Percentiles rank a stretch among this genome's conserved stretches.
Evolutionary conservation across 2,113 vertebrate species (phyloP).

Genomic region (Etia nguti): DNA sequence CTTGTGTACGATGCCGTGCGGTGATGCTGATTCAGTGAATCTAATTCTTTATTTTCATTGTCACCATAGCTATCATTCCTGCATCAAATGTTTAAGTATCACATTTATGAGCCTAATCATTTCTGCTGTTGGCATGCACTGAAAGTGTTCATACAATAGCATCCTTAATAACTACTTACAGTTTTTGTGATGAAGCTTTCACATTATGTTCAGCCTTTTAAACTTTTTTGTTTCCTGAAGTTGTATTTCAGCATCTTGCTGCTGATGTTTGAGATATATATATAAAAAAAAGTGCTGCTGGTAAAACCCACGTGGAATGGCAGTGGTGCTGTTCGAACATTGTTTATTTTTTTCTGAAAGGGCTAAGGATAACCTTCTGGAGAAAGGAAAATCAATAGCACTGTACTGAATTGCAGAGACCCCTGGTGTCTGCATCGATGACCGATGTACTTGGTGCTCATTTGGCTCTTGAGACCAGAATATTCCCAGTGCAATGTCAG

Average conservation of each 20-base stretch:
- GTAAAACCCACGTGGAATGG: not conserved
- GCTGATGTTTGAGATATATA: not conserved
- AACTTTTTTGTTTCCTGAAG: not conserved
- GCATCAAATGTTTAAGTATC: not conserved
- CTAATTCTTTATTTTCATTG: not conserved
- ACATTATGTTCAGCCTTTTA: not conserved
- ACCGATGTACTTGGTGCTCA: not conserved
- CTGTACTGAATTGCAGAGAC: not conserved
- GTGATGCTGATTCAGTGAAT: not conserved
- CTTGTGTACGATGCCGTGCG: not conserved
- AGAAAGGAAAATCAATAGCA: conserved; percentile 15
- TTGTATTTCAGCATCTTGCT: not conserved
- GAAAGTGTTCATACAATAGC: not conserved
- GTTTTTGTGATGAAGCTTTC: not conserved
- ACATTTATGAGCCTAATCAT: not conserved
- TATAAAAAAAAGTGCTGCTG: not conserved
- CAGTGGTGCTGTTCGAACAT: conserved; percentile 3
- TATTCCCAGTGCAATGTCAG: conserved; percentile 1
- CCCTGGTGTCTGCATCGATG: not conserved
- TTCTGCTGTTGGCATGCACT: not conserved
- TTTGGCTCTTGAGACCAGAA: not conserved
- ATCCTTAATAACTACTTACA: not conserved
- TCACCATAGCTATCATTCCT: not conserved
- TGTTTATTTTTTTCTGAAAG: not conserved
- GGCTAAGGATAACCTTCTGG: conserved; percentile 23